Base-by-base conservation (phyloP, 2,888 invertebrate species). In the Dasysyrphus tricinctus region DNA sequence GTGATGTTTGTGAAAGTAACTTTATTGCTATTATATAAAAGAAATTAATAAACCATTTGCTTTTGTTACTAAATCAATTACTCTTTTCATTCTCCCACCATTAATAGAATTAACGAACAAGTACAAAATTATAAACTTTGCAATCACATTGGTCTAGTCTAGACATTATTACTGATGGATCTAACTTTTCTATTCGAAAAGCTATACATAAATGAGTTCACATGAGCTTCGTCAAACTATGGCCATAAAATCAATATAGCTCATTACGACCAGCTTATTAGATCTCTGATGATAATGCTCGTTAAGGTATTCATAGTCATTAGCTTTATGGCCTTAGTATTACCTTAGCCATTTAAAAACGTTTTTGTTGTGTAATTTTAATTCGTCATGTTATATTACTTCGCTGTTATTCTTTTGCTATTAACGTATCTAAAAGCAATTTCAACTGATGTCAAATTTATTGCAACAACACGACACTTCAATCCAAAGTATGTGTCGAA, bases 401-500 rank as follows among this genome's bases (percentile, higher is more conserved):
- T 49, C 8, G n/a, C n/a, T 2, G 14, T 67, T 5, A 7, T 49
- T 19, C 5, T 47, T 2, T 34, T 12, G 0, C 49, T 69, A 9
- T n/a, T 2, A 24, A 8, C 14, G 11, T 39, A 5, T 42, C 14
- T 0, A 1, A 54, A 12, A 16, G n/a, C 5, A 39, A 47, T 11
- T 9, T 29, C 5, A 44, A 1, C 37, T 0, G 77, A 80, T 44
- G 77, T 85, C 5, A 49, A 42, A 37, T 85, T 80, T 39, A 56
- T 74, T 11, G 54, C 61, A n/a, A 16, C 77, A 32, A 74, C 49
- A 1, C 19, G 56, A 9, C n/a, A 56, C 9, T 88, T 80, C 32
- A 80, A 86, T 44, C 29, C 80, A 9, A 83, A 77, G 29, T 80
- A 56, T 39, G 59, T 88, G 1, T 34, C 67, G 11, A 76, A 83